Base-by-base conservation (phyloP, 2,888 invertebrate species). In the Epirrhoe tristata region DNA sequence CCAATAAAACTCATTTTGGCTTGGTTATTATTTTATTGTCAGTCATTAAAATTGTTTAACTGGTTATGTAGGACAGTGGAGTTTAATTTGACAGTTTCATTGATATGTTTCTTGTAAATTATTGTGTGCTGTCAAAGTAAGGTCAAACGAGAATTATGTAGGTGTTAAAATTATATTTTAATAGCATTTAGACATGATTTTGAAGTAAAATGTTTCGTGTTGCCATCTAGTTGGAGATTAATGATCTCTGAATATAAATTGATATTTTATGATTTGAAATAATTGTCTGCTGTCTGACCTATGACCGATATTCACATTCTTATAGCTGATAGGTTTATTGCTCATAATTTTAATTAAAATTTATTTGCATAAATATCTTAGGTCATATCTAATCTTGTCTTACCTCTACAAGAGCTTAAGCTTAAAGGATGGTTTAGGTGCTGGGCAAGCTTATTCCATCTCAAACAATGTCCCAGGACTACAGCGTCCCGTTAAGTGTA, bases 31-130 rank as follows among this genome's bases (percentile, higher is more conserved):
- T 36, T 58, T n/a, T 24, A 1, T 31, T 8, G 24, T 2, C 17
- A 17, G 17, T 3, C 1, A 8, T 48, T 12, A 59, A 59, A 43
- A 12, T 10, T 24, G 65, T 48, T 65, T 58, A 5, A 54, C 31
- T 50, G 65, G 67, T 50, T 72, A 76, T 74, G 74, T 81, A 74
- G 80, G 77, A 69, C 74, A 73, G 76, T 74, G 72, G 75, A 71
- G 77, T 76, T 74, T 76, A 79, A 78, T 78, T 74, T 78, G 80
- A 79, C 81, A 79, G 80, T 70, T 68, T 72, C 70, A 75, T 70
- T 77, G 74, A 79, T 77, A 77, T 78, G 75, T 77, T 74, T 60
- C 66, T 72, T 54, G 63, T 65, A 66, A 71, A 74, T 67, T 78
- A 67, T 73, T 76, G 69, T 67, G 68, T 70, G 66, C 69, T 58